These are phyloP conservation scores for Allobates femoralis DNA, from an alignment of 2,797 vertebrate species.

Conservation along the genomic window DNA sequence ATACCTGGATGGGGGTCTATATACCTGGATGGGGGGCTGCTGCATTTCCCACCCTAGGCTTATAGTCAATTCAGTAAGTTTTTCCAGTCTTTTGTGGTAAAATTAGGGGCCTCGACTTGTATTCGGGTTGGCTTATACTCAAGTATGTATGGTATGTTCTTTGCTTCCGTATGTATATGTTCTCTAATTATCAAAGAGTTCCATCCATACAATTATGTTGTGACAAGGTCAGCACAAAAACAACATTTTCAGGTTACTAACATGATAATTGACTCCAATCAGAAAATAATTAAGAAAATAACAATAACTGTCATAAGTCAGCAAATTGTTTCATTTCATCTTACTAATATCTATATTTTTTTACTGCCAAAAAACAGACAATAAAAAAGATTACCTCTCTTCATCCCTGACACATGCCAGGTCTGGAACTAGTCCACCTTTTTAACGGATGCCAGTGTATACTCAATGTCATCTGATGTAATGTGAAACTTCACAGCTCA, in stretches of 20 bases:
- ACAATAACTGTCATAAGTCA: not conserved
- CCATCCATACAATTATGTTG: not conserved
- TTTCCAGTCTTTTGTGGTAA: too few relatives aligned
- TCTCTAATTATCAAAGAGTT: too few relatives aligned
- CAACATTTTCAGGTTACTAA: not conserved
- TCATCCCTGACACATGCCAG: not conserved
- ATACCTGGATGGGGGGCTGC: too few relatives aligned
- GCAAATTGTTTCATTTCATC: not conserved
- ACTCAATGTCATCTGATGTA: not conserved
- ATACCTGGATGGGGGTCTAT: too few relatives aligned
- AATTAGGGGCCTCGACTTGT: too few relatives aligned
- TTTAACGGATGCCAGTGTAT: not conserved
- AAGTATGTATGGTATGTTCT: too few relatives aligned
- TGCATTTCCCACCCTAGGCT: too few relatives aligned
- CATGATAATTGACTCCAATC: not conserved
- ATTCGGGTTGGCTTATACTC: too few relatives aligned
- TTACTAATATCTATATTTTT: slow-evolving; percentile 3
- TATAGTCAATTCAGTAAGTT: too few relatives aligned
- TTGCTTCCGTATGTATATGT: too few relatives aligned
- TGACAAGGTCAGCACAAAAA: not conserved
- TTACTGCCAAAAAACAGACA: not conserved
- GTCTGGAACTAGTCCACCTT: slow-evolving; percentile 9
- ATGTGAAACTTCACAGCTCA: not conserved
- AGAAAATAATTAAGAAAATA: not conserved
- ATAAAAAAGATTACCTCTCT: slow-evolving; percentile 10